Conservation (phyloP, 2,888 invertebrate species). For the Ypsolopha sequella region DNA sequence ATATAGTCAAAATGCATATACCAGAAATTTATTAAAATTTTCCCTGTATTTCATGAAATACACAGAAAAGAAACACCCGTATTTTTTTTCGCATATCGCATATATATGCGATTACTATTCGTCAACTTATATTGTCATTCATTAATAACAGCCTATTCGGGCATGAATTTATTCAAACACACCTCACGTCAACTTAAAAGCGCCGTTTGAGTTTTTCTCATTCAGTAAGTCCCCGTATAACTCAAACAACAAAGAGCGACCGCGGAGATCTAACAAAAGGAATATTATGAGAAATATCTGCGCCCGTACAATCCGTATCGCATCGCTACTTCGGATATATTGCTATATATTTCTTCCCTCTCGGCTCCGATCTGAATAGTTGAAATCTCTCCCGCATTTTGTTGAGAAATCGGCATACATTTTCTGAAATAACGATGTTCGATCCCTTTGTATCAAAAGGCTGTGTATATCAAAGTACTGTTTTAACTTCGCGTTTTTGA, state of each 20-base stretch:
- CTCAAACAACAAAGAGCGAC: conserved; percentile 56
- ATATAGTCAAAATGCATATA: no score
- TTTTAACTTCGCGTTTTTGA: neutral
- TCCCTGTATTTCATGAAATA: no score
- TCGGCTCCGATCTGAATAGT: conserved; percentile 25
- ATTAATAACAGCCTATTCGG: no score
- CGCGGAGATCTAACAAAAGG: conserved; percentile 53
- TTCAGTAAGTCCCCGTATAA: conserved; percentile 48
- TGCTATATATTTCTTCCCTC: conserved; percentile 52
- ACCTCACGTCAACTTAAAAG: conserved; percentile 8
- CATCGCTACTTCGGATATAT: conserved; percentile 49
- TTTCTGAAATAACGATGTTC: neutral
- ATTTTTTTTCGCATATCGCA: no score
- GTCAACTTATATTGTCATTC: no score
- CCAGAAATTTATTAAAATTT: no score
- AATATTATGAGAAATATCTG: conserved; percentile 63
- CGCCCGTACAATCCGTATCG: conserved; percentile 48
- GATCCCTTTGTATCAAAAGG: no score
- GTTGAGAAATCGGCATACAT: neutral
- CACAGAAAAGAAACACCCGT: no score
- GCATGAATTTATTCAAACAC: no score
- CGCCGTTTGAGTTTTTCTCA: conserved; percentile 47
- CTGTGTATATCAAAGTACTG: no score
- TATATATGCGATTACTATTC: no score
- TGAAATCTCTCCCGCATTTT: conserved; percentile 15